These are phyloP conservation scores for Sphenodon punctatus DNA, from an alignment of 2,797 vertebrate genomes.

Conservation along the genomic window DNA sequence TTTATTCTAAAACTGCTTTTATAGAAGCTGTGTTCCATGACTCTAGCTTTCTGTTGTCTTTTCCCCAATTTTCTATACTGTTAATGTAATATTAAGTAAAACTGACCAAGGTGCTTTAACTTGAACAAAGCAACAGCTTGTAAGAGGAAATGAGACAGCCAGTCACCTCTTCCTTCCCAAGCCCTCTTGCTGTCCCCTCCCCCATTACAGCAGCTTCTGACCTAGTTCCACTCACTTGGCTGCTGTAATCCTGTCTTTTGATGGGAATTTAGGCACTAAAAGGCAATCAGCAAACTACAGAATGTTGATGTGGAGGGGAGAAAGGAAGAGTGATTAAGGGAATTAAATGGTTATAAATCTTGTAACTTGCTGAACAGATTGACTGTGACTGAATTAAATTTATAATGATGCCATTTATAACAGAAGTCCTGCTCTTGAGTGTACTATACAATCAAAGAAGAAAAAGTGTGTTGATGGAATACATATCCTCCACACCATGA, in stretches of 20 bases:
- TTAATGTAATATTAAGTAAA: too few relatives aligned
- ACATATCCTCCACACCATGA: neutral
- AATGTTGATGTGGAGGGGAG: neutral
- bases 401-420: neutral
- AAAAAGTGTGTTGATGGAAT: neutral
- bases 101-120: too few relatives aligned
- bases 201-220: neutral
- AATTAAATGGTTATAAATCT: neutral
- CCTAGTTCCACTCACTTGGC: slow-evolving; percentile 14
- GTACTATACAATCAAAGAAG: neutral
- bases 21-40: too few relatives aligned
- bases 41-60: too few relatives aligned
- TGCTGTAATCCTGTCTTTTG: slow-evolving; percentile 24
- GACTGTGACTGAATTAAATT: neutral
- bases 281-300: neutral
- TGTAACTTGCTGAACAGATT: neutral
- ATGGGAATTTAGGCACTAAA: slow-evolving; percentile 7
- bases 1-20: too few relatives aligned
- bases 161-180: neutral
- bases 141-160: slow-evolving; percentile 7
- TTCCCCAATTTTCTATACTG: too few relatives aligned
- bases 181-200: neutral
- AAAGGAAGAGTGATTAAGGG: neutral
- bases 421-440: neutral
- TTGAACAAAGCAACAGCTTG: too few relatives aligned